These are phyloP conservation scores for Piscicola geometra DNA, from an alignment of 2,888 invertebrate genomes.

Conservation along the genomic window DNA sequence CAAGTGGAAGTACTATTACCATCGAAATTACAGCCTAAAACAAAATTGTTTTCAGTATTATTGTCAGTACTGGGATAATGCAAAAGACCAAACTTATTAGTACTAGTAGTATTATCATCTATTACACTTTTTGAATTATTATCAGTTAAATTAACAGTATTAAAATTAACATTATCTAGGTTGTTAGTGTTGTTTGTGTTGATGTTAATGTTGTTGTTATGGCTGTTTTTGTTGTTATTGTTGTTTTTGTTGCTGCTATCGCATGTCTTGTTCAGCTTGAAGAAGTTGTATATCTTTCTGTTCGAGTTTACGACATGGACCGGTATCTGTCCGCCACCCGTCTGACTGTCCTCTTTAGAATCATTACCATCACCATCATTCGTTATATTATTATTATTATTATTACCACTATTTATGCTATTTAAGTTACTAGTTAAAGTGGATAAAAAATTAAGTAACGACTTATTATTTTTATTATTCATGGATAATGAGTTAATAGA, in stretches of 20 bases:
- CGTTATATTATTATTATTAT: not conserved
- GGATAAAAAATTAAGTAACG: too few species aligned
- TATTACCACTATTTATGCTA: not conserved
- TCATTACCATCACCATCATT: not conserved
- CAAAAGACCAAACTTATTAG: too few species aligned
- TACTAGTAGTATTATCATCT: not conserved
- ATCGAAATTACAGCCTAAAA: too few species aligned
- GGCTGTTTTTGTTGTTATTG: not conserved
- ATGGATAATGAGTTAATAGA: not conserved
- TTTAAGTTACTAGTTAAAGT: not conserved
- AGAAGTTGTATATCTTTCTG: slow-evolving; percentile 21
- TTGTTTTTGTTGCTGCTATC: not conserved
- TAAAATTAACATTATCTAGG: not conserved
- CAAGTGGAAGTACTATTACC: not conserved
- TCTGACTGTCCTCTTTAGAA: not conserved
- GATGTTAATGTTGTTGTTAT: slow-evolving; percentile 9
- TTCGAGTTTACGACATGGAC: slow-evolving; percentile 3
- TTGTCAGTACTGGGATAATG: not conserved
- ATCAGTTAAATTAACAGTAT: not conserved
- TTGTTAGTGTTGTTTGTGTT: slow-evolving; percentile 5
- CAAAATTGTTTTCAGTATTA: not conserved
- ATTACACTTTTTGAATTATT: not conserved
- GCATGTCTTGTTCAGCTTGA: not conserved
- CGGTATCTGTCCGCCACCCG: not conserved
- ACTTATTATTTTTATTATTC: not conserved